Evolutionary conservation across 2,113 vertebrate genomes (phyloP).

Genomic region (Apaloderma vittatum): DNA sequence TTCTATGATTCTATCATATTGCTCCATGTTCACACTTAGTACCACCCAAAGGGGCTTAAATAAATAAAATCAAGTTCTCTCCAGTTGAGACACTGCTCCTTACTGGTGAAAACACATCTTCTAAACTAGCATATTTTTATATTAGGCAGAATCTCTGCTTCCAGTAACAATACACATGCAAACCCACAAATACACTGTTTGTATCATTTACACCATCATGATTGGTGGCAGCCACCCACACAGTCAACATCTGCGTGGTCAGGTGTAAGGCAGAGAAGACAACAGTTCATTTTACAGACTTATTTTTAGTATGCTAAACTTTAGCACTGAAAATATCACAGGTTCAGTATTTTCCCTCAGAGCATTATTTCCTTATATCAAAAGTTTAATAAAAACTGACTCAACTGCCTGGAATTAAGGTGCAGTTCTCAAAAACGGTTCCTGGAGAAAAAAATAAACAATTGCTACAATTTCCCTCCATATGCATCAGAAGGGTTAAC

Average conservation of each 20-base stretch:
- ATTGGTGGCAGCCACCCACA: background rate
- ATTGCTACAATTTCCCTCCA: background rate
- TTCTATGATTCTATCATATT: background rate
- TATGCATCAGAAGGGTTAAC: background rate
- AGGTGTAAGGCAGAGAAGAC: background rate
- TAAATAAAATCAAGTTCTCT: background rate
- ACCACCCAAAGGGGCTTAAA: background rate
- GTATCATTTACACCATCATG: background rate
- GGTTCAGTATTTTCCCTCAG: background rate
- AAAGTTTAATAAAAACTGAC: background rate
- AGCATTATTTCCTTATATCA: background rate
- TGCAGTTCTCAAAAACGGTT: background rate
- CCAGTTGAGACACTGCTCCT: accelerated
- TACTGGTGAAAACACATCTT: background rate
- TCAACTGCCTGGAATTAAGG: background rate
- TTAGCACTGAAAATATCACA: background rate
- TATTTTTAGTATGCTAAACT: background rate
- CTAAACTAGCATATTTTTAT: background rate
- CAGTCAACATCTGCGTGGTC: accelerated
- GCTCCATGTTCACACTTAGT: background rate
- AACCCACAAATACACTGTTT: background rate
- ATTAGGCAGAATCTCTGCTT: background rate
- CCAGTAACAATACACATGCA: background rate
- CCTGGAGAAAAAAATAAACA: background rate
- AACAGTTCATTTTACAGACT: background rate